Evolutionary conservation across 2,113 vertebrate species (phyloP).

Genomic region (Saccopteryx leptura): DNA sequence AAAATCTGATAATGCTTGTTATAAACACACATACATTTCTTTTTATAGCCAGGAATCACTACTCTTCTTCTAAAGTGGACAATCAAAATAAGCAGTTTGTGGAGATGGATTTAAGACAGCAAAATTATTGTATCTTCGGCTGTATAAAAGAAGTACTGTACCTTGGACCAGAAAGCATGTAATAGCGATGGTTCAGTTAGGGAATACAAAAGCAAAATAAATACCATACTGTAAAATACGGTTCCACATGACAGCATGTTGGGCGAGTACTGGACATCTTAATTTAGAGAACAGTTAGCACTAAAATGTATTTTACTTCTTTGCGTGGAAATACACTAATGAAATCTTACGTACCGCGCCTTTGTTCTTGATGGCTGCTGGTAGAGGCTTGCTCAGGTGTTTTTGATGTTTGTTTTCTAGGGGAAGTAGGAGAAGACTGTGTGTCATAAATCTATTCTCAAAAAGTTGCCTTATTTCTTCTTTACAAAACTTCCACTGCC

Average conservation of each 20-base stretch:
- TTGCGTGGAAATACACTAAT: constrained; percentile 64
- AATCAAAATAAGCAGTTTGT: constrained; percentile 81
- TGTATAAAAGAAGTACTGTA: constrained; percentile 78
- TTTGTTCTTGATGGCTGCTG: constrained; percentile 53
- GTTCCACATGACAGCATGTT: constrained; percentile 62
- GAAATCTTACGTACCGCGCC: background rate
- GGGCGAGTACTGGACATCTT: constrained; percentile 4
- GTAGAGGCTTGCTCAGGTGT: constrained; percentile 33
- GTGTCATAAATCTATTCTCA: background rate
- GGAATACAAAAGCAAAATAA: constrained; percentile 76
- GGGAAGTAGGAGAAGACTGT: background rate
- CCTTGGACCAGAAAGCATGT: constrained; percentile 76
- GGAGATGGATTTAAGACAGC: constrained; percentile 80
- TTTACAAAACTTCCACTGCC: constrained; percentile 30
- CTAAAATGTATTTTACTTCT: constrained; percentile 35
- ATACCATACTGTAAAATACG: constrained; percentile 47
- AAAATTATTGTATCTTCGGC: constrained; percentile 79
- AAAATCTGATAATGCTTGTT: constrained; percentile 56
- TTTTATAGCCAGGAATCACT: constrained; percentile 63
- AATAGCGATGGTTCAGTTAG: constrained; percentile 80
- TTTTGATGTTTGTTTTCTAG: constrained; percentile 27
- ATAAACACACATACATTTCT: background rate
- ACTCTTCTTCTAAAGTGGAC: constrained; percentile 74
- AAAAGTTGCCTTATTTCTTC: constrained; percentile 56
- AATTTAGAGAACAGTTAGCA: constrained; percentile 39